A percentile compares a stretch with the other conserved stretches of the same genome.
phyloP scores from a whole-genome alignment of 2,113 vertebrate genomes.

The Speoplatyrhinus poulsoni region DNA sequence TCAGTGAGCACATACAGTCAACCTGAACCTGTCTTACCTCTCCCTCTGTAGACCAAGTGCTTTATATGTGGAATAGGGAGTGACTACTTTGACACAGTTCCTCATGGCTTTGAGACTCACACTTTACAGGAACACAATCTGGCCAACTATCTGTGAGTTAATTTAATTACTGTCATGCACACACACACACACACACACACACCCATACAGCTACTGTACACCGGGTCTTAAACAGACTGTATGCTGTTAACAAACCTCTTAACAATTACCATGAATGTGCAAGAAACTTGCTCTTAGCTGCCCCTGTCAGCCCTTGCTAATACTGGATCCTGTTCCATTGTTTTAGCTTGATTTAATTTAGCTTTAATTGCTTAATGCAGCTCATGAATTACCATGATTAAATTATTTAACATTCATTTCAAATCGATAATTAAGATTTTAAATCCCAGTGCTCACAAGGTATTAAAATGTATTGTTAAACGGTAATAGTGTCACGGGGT shows the following conservation, averaged over 20 bases:
- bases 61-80: slow-evolving; percentile 79
- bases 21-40: slow-evolving; percentile 2
- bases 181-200: background rate
- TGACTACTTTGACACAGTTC: slow-evolving; percentile 76
- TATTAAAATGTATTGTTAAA: too few species aligned
- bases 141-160: slow-evolving; percentile 75
- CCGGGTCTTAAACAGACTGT: background rate
- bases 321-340: background rate
- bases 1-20: background rate
- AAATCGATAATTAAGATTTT: background rate
- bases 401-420: background rate
- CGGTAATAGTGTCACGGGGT: too few species aligned
- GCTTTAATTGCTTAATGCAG: background rate
- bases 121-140: slow-evolving; percentile 79
- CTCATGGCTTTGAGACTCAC: slow-evolving; percentile 78
- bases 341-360: background rate
- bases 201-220: too few species aligned
- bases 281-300: background rate
- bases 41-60: slow-evolving; percentile 73
- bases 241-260: background rate
- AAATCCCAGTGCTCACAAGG: too few species aligned
- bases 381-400: background rate
- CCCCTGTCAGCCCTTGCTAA: background rate
- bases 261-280: background rate
- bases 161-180: background rate